Base-by-base conservation (phyloP, 2,888 invertebrate species). In the Branchellion lobata region DNA sequence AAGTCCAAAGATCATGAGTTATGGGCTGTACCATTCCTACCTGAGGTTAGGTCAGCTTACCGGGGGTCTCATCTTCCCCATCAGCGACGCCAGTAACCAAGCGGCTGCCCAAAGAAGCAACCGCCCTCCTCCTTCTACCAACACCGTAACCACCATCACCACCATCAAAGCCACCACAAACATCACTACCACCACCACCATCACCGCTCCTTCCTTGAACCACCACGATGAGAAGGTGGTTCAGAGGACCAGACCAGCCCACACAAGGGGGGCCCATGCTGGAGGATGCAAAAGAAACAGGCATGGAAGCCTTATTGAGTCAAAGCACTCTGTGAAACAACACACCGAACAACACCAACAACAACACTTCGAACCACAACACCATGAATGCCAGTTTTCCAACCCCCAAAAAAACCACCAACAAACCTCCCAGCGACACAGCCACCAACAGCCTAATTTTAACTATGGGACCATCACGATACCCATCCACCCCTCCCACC, bases 1-100 rank as follows among this genome's bases (percentile, higher is more conserved):
- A 24, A 57, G 61, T 57, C 61, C 61, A n/a, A 57, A 57, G 21
- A 57, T 57, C 61, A 57, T 57, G 61, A 57, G 61, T 57, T 24
- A 57, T n/a, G 61, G 61, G 5, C 24, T 57, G 14, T 57, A 57
- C 61, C 61, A 57, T n/a, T 57, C 61, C 3, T 57, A 57, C 24
- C 21, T 57, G 61, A 57, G 61, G n/a, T n/a, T 57, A 5, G 61
- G 61, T 24, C 61, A 57, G n/a, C 24, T 57, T 5, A 57, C 61
- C 3, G 61, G 61, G 3, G 61, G 61, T 24, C 61, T 57, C 61
- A 57, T 57, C n/a, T 57, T 57, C 21, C 61, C 61, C 8, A 8
- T 57, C 8, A 57, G 11, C 5, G 61, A 57, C 3, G 11, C 14
- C 3, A 57, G 24, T 5, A 57, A 8, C n/a, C 24, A 18, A 18